Percentiles rank a stretch among this genome's conserved stretches.
Conservation (phyloP, 1,140 invertebrate species). For the Tetragonula clypearis region DNA sequence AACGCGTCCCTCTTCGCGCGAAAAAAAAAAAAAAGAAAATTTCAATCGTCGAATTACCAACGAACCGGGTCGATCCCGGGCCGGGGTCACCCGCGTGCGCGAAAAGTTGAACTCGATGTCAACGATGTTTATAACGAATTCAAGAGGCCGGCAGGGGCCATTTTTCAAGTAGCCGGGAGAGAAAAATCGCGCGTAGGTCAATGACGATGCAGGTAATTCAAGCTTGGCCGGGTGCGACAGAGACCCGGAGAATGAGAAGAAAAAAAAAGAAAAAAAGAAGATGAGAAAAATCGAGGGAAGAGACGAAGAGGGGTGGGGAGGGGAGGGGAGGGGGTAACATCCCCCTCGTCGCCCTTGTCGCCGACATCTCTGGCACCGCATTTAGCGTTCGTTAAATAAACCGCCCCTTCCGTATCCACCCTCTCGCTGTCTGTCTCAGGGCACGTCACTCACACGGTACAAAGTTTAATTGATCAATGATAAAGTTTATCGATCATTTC, state of each 20-base stretch:
- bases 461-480: constrained; percentile 83
- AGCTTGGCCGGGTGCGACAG: constrained; percentile 66
- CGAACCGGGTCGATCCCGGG: too few species aligned
- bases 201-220: constrained; percentile 68
- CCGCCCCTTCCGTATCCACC: constrained; percentile 69
- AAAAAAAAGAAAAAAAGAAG: background rate
- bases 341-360: constrained; percentile 46
- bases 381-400: constrained; percentile 80
- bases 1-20: too few species aligned
- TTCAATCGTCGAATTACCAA: background rate
- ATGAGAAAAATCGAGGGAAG: background rate
- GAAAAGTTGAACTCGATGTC: background rate
- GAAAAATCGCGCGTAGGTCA: background rate
- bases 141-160: background rate
- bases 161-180: background rate
- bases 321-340: background rate
- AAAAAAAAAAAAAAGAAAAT: too few species aligned
- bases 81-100: too few species aligned
- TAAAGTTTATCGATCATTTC: constrained; percentile 83
- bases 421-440: constrained; percentile 68
- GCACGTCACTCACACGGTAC: constrained; percentile 81
- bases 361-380: constrained; percentile 71
- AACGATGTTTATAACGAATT: background rate
- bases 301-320: constrained; percentile 47
- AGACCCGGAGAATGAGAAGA: background rate